Base-by-base conservation (phyloP, 2,113 vertebrate species). In the Melanerpes aurifrons region DNA sequence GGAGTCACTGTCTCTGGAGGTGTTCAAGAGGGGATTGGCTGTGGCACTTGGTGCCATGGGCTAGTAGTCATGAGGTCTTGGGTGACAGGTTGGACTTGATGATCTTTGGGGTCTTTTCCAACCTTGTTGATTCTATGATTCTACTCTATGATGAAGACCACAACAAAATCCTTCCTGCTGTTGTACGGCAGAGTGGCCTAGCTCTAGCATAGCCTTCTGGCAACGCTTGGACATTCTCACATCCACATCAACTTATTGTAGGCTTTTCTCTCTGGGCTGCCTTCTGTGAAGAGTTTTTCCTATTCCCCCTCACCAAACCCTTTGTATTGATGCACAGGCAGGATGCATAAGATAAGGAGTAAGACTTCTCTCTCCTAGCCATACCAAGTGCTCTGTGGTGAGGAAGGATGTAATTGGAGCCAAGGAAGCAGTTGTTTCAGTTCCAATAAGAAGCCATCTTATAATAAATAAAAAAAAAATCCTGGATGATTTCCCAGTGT, bases 401-500 rank as follows among this genome's bases (percentile, higher is more conserved):
- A 95, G 92, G 70, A 94, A 96, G 94, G 82, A 92, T 89, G 68
- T 76, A 96, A 89, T 45, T 79, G 82, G 64, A 70, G 79, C 66
- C 83, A 93, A 84, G 48, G 74, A 80, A 93, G 71, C 26, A 88
- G 59, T 92, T 96, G 88, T 95, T 90, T 85, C 64, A 54, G 69
- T 77, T 96, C 96, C 93, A 96, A 94, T 94, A 79, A 94, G 86
- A 92, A 94, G 78, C 92, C 71, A 92, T 89, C 72, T 79, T 94
- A 72, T 87, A 91, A 67, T 6, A 29, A 29, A 32, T 26, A 53
- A 57, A 82, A 76, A 66, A 32, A 62, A 37, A 6, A 32, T 28
- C 35, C 70, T 96, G 96, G 94, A 97, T 83, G 37, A n/a, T 73
- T 90, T 96, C 96, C 96, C 88, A 87, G 9, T 94, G 93, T 96